Evolutionary conservation across 2,888 invertebrate species (phyloP).

Genomic region (Hypomecis atomaria): DNA sequence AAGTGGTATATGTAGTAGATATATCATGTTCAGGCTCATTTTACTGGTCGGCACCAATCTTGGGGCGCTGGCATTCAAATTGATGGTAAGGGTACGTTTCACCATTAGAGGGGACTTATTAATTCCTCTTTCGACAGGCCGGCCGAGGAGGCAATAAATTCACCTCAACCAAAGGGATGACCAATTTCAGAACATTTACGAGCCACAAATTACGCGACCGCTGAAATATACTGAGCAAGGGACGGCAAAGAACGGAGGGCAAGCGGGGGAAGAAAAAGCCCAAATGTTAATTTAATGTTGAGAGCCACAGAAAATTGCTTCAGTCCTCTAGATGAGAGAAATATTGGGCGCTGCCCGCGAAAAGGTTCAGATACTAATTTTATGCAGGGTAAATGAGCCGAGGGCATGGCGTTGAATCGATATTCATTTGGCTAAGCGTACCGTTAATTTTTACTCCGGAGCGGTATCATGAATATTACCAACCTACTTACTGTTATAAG

Average conservation of each 20-base stretch:
- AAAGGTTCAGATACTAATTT: conserved; percentile 78
- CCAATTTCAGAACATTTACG: conserved; percentile 85
- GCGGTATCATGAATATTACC: conserved; percentile 70
- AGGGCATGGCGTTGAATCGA: conserved; percentile 70
- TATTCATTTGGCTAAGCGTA: conserved; percentile 77
- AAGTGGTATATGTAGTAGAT: conserved; percentile 66
- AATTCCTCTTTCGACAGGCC: conserved; percentile 85
- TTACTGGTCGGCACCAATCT: conserved; percentile 75
- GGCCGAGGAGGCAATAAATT: conserved; percentile 83
- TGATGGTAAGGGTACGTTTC: conserved; percentile 84
- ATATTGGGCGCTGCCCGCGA: conserved; percentile 70
- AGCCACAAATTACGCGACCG: conserved; percentile 84
- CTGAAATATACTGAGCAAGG: conserved; percentile 81
- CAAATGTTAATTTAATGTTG: conserved; percentile 83
- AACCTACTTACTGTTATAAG: conserved; percentile 56
- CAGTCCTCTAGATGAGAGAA: conserved; percentile 75
- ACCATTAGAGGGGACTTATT: conserved; percentile 84
- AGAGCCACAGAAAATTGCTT: conserved; percentile 79
- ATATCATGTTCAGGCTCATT: conserved; percentile 77
- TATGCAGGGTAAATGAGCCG: conserved; percentile 79
- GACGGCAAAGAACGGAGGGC: conserved; percentile 68
- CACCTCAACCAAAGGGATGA: conserved; percentile 85
- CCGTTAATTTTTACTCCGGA: conserved; percentile 71
- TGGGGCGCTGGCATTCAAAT: conserved; percentile 83
- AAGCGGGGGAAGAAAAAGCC: conserved; percentile 76